These are phyloP conservation scores for Drosophila leonis DNA, from an alignment of 2,888 invertebrate genomes.

Conservation along the genomic window DNA sequence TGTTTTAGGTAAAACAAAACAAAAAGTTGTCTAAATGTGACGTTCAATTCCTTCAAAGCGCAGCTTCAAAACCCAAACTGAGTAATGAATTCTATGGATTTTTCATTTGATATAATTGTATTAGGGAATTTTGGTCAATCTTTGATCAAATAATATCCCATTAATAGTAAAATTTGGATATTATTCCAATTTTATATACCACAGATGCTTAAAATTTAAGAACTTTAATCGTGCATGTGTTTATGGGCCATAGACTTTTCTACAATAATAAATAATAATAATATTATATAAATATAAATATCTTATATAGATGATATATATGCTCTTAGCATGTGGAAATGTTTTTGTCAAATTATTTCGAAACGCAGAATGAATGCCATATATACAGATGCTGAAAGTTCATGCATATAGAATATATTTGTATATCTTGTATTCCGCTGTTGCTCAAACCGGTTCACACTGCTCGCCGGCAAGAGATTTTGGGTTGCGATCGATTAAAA, in stretches of 20 bases:
- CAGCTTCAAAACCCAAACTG: not conserved
- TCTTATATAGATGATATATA: slow-evolving; percentile 3
- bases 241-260: slow-evolving; percentile 11
- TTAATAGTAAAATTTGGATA: not conserved
- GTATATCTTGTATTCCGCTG: slow-evolving; percentile 19
- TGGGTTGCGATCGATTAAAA: slow-evolving; percentile 41
- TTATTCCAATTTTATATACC: not conserved
- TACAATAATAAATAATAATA: not conserved
- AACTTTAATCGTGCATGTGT: not conserved
- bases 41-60: not conserved
- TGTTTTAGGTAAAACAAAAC: not conserved
- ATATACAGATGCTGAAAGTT: slow-evolving; percentile 18
- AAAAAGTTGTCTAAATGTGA: too few species aligned
- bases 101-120: not conserved
- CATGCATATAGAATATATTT: slow-evolving; percentile 13
- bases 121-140: not conserved
- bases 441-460: slow-evolving; percentile 56
- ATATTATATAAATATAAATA: slow-evolving; percentile 7
- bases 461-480: slow-evolving; percentile 33
- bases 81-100: not conserved
- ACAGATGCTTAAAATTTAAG: slow-evolving; percentile 2
- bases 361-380: slow-evolving; percentile 58
- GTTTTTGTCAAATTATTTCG: slow-evolving; percentile 53
- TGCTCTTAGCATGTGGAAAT: slow-evolving; percentile 23
- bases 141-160: not conserved